phyloP scores from a whole-genome alignment of 2,888 invertebrate species.

The Lithodes maja region DNA sequence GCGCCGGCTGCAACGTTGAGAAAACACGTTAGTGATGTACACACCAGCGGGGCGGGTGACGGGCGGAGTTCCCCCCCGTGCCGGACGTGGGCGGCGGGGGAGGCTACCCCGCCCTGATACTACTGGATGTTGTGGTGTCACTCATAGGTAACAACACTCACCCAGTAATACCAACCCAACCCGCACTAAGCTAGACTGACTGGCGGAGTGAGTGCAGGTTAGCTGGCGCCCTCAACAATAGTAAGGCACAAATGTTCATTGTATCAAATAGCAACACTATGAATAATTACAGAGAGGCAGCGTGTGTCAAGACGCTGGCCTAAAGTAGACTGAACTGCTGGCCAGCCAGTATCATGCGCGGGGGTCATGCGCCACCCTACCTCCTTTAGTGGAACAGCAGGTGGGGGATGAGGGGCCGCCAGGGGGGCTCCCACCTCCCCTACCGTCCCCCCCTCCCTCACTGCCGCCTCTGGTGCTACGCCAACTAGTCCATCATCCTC shows the following conservation, averaged over 20 bases:
- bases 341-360: slow-evolving; percentile 60
- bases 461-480: slow-evolving; percentile 15
- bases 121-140: not conserved
- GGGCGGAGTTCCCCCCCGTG: slow-evolving; percentile 35
- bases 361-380: slow-evolving; percentile 63
- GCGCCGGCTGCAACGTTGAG: slow-evolving; percentile 67
- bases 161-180: not conserved
- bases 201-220: not conserved
- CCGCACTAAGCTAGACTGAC: slow-evolving; percentile 26
- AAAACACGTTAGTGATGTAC: slow-evolving; percentile 40
- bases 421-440: slow-evolving; percentile 12
- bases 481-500: slow-evolving; percentile 9
- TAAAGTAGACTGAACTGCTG: slow-evolving; percentile 49
- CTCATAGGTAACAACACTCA: slow-evolving; percentile 10
- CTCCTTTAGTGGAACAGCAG: slow-evolving; percentile 39
- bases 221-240: slow-evolving; percentile 25
- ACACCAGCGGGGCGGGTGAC: slow-evolving; percentile 9
- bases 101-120: slow-evolving; percentile 22
- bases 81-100: slow-evolving; percentile 38
- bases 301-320: slow-evolving; percentile 51
- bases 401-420: slow-evolving; percentile 27
- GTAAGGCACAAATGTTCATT: slow-evolving; percentile 26
- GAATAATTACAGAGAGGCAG: slow-evolving; percentile 45
- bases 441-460: slow-evolving; percentile 19
- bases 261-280: slow-evolving; percentile 22